These are phyloP conservation scores for Baryphthengus martii DNA, from an alignment of 2,113 vertebrate species.

Conservation along the genomic window DNA sequence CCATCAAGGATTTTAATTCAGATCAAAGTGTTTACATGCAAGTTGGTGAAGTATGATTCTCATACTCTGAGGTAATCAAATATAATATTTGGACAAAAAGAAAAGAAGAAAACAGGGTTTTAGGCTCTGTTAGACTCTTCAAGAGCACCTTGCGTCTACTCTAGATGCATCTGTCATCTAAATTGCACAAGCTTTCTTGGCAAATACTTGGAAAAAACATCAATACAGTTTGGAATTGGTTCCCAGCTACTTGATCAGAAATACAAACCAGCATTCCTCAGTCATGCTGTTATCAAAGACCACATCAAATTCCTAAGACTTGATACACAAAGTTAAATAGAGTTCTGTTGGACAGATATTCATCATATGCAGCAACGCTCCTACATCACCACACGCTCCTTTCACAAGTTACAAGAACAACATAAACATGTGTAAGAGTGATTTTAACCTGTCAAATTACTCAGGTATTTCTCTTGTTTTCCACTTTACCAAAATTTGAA, in stretches of 20 bases:
- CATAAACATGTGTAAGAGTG: rapidly evolving
- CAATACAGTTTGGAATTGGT: background rate
- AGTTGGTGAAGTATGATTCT: background rate
- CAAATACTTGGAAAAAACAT: background rate
- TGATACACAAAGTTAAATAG: background rate
- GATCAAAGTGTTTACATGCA: background rate
- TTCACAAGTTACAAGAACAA: background rate
- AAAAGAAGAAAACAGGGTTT: background rate
- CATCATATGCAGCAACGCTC: background rate
- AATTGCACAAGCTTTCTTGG: background rate
- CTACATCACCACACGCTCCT: background rate
- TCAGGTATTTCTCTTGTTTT: background rate
- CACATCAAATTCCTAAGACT: background rate
- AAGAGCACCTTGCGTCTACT: background rate
- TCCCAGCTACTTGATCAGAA: background rate
- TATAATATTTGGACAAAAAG: background rate
- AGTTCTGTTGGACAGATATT: rapidly evolving
- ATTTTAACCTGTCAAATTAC: background rate
- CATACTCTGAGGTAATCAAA: background rate
- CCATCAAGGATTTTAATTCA: background rate
- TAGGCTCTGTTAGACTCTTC: background rate
- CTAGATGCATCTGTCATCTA: background rate
- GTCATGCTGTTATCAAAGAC: background rate
- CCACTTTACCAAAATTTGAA: background rate
- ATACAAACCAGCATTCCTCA: background rate